Evolutionary conservation across 2,888 invertebrate species (phyloP), one percentile per base, ranked within the genome.

Genomic region (Crepidodera aurea): DNA sequence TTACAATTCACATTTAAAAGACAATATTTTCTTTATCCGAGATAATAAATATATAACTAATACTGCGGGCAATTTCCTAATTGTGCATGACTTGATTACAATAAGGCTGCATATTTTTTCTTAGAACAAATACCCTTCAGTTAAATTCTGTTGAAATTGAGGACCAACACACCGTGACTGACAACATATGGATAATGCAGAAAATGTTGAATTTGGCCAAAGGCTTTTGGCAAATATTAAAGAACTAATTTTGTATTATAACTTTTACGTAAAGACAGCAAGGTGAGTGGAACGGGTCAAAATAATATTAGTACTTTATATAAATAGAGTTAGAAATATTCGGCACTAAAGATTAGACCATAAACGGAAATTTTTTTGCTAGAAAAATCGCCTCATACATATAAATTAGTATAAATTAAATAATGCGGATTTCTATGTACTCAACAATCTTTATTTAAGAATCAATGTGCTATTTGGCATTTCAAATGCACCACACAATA

Each of bases 61-160:
- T 39, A 37, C 65, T 54, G 40, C 57, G 29, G 54, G 62, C 54
- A 60, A 42, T 65, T n/a, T n/a, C n/a, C n/a, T 60, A 65, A 65
- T 65, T 65, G 62, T 65, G 65, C 65, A 65, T 65, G 62, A 62
- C 62, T 65, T 60, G 65, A 53, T 65, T 46, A 55, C 60, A 57
- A 65, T 62, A 58, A 65, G 58, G 46, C 54, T 46, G 56, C 44
- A 58, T 60, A 51, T 60, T 65, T 65, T 58, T 50, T 48, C 40
- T 29, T 55, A 46, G 32, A 51, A 42, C 29, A 62, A 53, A 62
- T 54, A 40, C 57, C 62, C 62, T 18, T 18, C 37, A 58, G 62
- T 40, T 50, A 58, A 40, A 58, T 58, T 40, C 7, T 12, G n/a
- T 12, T 42, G 18, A 42, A 53, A 53, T 53, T 40, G 5, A 13